Evolutionary conservation across 1,140 invertebrate species (phyloP).

Genomic region (Sminthurinus signatus): DNA sequence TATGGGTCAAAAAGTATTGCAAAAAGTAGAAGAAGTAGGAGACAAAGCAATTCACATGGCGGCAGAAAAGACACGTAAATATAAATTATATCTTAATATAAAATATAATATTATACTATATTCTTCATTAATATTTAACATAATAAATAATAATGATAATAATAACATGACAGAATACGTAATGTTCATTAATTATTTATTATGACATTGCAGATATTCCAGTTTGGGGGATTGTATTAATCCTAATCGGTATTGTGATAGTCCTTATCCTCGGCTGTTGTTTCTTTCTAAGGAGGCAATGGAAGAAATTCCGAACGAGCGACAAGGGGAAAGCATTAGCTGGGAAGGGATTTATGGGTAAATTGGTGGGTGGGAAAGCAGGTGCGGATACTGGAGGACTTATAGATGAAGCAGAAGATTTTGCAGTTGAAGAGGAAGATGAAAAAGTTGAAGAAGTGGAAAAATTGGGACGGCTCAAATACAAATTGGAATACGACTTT

Average conservation of each 20-base stretch:
- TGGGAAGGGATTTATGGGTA: slow-evolving; percentile 29
- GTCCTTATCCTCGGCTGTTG: slow-evolving; percentile 16
- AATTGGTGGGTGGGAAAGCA: slow-evolving; percentile 29
- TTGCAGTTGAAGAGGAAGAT: slow-evolving; percentile 25
- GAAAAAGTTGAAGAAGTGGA: slow-evolving; percentile 18
- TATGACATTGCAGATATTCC: no score
- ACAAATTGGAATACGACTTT: slow-evolving; percentile 38
- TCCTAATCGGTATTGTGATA: slow-evolving; percentile 33
- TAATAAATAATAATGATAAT: no score
- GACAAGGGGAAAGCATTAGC: slow-evolving; percentile 28
- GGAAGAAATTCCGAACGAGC: slow-evolving; percentile 27
- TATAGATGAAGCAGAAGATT: slow-evolving; percentile 19
- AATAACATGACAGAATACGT: no score
- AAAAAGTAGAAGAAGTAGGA: slow-evolving; percentile 15
- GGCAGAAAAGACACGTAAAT: slow-evolving; percentile 36
- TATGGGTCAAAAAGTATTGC: slow-evolving; percentile 17
- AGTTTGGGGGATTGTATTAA: slow-evolving; percentile 34
- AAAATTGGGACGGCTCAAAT: slow-evolving; percentile 32
- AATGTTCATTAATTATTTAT: no score
- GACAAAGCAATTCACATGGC: slow-evolving; percentile 20
- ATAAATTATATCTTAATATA: no score
- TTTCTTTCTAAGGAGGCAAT: slow-evolving; percentile 28
- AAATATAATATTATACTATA: no score
- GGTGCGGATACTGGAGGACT: slow-evolving; percentile 24
- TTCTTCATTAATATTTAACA: no score